Evolutionary conservation across 2,888 invertebrate genomes (phyloP).

Genomic region (Nymphalis urticae): DNA sequence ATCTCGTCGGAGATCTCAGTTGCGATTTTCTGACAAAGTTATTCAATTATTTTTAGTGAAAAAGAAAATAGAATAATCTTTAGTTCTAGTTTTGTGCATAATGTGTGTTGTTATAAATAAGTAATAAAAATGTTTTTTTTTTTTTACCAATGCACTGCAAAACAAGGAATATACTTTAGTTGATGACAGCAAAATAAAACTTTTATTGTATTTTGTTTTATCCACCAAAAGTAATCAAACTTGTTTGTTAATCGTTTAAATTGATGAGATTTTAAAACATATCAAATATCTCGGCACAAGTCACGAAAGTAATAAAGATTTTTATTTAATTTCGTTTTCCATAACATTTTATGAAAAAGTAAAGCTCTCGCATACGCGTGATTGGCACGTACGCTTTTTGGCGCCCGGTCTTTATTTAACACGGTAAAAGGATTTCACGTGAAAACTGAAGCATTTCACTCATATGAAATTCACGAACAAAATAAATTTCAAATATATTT

Average conservation of each 20-base stretch:
- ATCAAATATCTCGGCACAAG: slow-evolving; percentile 10
- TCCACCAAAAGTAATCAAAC: background rate
- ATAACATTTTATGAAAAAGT: slow-evolving; percentile 39
- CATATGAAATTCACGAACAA: slow-evolving; percentile 27
- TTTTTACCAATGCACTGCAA: too few relatives aligned
- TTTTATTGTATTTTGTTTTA: background rate
- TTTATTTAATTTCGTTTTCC: slow-evolving; percentile 38
- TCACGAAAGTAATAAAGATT: slow-evolving; percentile 31
- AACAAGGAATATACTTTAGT: too few relatives aligned
- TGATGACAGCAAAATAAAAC: background rate
- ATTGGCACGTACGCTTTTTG: slow-evolving; percentile 40
- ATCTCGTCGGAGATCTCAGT: slow-evolving; percentile 32
- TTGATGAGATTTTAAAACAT: slow-evolving; percentile 2
- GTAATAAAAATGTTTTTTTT: too few relatives aligned
- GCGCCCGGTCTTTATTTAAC: slow-evolving; percentile 36
- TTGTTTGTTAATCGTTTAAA: background rate
- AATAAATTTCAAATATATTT: slow-evolving; percentile 24
- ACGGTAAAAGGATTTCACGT: slow-evolving; percentile 32
- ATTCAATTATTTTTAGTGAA: slow-evolving; percentile 29
- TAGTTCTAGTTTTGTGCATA: too few relatives aligned
- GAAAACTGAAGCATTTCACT: slow-evolving; percentile 33
- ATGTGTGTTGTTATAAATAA: too few relatives aligned
- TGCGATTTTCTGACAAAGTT: slow-evolving; percentile 26
- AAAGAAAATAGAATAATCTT: background rate
- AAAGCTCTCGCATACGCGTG: slow-evolving; percentile 33